phyloP scores from a whole-genome alignment of 2,797 vertebrate genomes.

The Anas georgica region DNA sequence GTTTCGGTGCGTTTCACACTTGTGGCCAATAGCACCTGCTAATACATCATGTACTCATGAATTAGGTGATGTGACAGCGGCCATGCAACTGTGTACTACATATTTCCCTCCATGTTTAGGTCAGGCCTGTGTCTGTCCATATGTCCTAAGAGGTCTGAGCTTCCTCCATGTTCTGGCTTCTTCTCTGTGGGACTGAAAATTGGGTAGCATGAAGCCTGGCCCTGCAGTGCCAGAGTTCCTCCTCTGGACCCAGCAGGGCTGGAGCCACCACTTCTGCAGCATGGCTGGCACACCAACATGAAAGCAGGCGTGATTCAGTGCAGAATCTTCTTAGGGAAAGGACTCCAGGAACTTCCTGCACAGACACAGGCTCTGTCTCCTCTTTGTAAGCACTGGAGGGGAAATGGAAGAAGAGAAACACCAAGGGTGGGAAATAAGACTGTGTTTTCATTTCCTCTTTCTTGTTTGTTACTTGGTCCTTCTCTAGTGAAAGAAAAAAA shows the following conservation, averaged over 20 bases:
- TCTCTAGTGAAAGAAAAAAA: constrained; percentile 41
- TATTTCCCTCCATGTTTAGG: neutral
- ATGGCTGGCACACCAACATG: neutral
- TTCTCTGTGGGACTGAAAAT: neutral
- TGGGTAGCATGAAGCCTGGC: neutral
- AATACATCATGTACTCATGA: neutral
- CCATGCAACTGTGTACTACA: neutral
- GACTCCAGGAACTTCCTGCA: neutral
- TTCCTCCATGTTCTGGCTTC: neutral
- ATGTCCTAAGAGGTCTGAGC: neutral
- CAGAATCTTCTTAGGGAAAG: neutral
- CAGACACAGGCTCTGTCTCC: neutral
- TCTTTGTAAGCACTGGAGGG: neutral
- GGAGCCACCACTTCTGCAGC: neutral
- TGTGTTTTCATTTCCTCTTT: constrained; percentile 67
- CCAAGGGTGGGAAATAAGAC: constrained; percentile 54
- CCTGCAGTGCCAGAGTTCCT: neutral
- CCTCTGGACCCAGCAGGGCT: neutral
- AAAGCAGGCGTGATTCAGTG: neutral
- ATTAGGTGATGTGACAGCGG: neutral
- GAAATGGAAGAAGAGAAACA: constrained; percentile 56
- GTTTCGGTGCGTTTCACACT: neutral
- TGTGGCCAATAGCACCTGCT: neutral
- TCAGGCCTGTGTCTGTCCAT: neutral
- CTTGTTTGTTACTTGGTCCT: constrained; percentile 53